Conservation (phyloP, 2,113 vertebrate genomes). For the Triplophysa dalaica region DNA sequence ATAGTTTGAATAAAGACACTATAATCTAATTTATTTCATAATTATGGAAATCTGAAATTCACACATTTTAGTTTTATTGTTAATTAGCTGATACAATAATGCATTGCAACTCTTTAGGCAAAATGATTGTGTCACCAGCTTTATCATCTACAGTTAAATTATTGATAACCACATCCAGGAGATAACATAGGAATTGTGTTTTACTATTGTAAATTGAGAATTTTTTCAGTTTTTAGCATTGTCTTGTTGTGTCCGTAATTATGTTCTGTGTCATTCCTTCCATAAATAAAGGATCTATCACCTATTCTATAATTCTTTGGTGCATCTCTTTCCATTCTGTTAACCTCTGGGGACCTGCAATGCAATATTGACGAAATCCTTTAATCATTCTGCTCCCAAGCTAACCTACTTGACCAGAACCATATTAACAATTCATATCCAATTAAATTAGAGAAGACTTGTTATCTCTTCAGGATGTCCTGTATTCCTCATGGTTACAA, state of each 20-base stretch:
- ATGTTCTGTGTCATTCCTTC: background rate
- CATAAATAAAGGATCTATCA: background rate
- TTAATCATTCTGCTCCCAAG: slow-evolving; percentile 7
- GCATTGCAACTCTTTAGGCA: slow-evolving; percentile 2
- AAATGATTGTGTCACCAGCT: background rate
- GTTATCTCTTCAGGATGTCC: slow-evolving; percentile 10
- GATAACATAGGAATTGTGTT: background rate
- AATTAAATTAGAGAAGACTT: slow-evolving; percentile 36
- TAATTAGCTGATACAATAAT: background rate
- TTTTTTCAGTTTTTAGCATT: too few relatives aligned
- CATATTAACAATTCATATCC: slow-evolving; percentile 44
- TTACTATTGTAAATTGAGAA: too few relatives aligned
- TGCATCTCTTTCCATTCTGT: slow-evolving; percentile 2
- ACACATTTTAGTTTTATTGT: background rate
- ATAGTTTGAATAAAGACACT: background rate
- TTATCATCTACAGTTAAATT: background rate
- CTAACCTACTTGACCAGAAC: slow-evolving; percentile 29
- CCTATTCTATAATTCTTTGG: background rate
- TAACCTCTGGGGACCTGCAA: slow-evolving; percentile 18
- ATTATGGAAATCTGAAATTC: background rate
- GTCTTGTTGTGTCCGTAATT: too few relatives aligned
- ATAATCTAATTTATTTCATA: background rate
- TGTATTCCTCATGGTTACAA: slow-evolving; percentile 1
- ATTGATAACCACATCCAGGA: background rate
- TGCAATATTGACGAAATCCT: slow-evolving; percentile 43